Percentiles rank a stretch among this genome's conserved stretches.
phyloP scores from a whole-genome alignment of 2,888 invertebrate species.

The Strigamia transsilvanica region DNA sequence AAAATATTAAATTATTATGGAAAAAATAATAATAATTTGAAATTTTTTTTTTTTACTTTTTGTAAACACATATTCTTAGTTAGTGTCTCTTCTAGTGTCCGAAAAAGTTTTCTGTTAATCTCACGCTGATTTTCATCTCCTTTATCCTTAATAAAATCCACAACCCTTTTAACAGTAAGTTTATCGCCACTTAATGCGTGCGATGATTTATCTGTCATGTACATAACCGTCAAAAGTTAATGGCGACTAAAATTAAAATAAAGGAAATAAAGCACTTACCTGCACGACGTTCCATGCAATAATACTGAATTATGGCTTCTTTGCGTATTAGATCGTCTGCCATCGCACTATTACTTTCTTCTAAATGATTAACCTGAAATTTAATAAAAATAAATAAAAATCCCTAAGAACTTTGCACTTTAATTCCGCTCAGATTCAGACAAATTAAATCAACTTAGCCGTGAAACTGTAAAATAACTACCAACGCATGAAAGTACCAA shows the following conservation, averaged over 20 bases:
- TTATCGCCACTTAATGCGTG: slow-evolving; percentile 59
- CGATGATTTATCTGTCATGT: slow-evolving; percentile 50
- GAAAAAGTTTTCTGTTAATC: slow-evolving; percentile 63
- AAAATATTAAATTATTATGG: neutral
- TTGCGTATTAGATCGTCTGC: slow-evolving; percentile 67
- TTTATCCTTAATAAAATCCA: slow-evolving; percentile 64
- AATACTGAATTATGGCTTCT: slow-evolving; percentile 66
- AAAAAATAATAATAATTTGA: neutral
- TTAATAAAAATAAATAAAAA: slow-evolving; percentile 13
- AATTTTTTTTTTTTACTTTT: slow-evolving; percentile 58
- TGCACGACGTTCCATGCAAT: slow-evolving; percentile 65
- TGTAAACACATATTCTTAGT: slow-evolving; percentile 69
- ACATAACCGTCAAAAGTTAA: slow-evolving; percentile 20
- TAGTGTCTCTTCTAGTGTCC: slow-evolving; percentile 67
- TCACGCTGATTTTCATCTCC: slow-evolving; percentile 63
- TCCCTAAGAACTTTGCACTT: neutral
- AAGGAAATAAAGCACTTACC: slow-evolving; percentile 57
- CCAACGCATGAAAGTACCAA: too few relatives aligned
- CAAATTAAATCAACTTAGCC: too few relatives aligned
- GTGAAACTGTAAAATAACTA: too few relatives aligned
- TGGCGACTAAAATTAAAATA: neutral
- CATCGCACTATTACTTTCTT: slow-evolving; percentile 66
- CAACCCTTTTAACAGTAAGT: slow-evolving; percentile 63
- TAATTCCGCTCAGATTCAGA: neutral
- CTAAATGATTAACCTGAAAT: slow-evolving; percentile 62